Base-by-base conservation (phyloP, 1,140 invertebrate species). In the Hermatobates lingyangjiaoensis region DNA sequence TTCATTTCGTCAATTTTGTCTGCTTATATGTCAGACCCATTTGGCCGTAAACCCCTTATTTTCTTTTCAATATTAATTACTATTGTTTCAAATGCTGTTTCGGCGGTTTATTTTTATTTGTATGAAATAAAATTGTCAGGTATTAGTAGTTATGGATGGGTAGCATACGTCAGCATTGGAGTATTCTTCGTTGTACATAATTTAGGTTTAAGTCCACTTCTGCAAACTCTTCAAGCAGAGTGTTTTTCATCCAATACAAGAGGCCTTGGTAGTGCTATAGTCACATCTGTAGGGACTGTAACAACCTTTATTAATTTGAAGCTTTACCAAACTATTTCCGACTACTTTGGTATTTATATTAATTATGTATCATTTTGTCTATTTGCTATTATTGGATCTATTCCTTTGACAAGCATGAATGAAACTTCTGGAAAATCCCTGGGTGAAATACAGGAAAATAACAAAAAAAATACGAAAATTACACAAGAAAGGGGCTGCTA, bases 351-450 rank as follows among this genome's bases (percentile, higher is more conserved):
- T 15, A 64, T 68, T n/a, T 64, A 70, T 42, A 66, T 67, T 26
- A 69, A 73, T 2, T 79, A 77, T 56, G 73, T 70, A 66, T 59
- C 69, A 53, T 79, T 76, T 58, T 65, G 72, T 3, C 62, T 59
- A 18, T 63, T 76, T 56, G 73, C 74, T 7, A 57, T 68, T 26
- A 21, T 75, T 45, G 66, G 77, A 23, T 66, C 70, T 58, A 55
- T 77, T 30, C 66, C 77, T 50, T 74, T 67, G 53, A 73, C 79
- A 24, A 65, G 71, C 45, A 73, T 87, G 1, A 82, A 82, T 1
- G 86, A 89, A 65, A 89, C 85, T 0, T 87, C 87, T 64, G 81
- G 81, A 15, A 84, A 81, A 61, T 77, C 78, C 1, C 72, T 87
- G 40, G 74, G 76, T 58, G 68, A 77, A 58, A 75, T 78, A 50